Evolutionary conservation across 2,797 vertebrate species (phyloP).

Genomic region (Galagoides demidoff): DNA sequence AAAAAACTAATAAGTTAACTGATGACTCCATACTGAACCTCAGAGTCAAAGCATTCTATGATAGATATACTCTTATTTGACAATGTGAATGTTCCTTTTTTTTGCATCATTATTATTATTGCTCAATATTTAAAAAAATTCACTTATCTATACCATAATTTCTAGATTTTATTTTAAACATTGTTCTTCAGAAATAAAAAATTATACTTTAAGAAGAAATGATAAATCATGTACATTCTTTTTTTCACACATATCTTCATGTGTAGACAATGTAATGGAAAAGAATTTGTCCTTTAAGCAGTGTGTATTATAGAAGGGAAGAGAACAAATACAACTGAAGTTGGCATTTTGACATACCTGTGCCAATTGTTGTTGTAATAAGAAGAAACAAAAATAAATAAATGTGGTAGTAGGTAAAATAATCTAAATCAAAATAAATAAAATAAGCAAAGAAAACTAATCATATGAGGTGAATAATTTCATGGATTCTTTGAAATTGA

Average conservation of each 20-base stretch:
- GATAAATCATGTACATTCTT: not conserved
- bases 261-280: not conserved
- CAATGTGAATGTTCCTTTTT: no score
- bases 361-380: not conserved
- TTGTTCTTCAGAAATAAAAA: not conserved
- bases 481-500: not conserved
- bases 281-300: not conserved
- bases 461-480: not conserved
- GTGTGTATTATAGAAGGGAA: not conserved
- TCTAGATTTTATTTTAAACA: not conserved
- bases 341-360: not conserved
- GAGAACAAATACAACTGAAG: not conserved
- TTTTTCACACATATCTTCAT: not conserved
- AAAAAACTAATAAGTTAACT: no score
- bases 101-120: no score
- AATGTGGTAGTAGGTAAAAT: not conserved
- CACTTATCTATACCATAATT: not conserved
- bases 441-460: not conserved
- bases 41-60: no score
- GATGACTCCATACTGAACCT: no score
- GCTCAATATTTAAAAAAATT: not conserved
- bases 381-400: slow-evolving; percentile 15
- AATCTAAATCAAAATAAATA: not conserved
- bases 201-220: not conserved
- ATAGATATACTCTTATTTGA: no score